Evolutionary conservation across 2,888 invertebrate genomes (phyloP), one percentile per base, ranked within the genome.

Genomic region (Tortricodes alternella): DNA sequence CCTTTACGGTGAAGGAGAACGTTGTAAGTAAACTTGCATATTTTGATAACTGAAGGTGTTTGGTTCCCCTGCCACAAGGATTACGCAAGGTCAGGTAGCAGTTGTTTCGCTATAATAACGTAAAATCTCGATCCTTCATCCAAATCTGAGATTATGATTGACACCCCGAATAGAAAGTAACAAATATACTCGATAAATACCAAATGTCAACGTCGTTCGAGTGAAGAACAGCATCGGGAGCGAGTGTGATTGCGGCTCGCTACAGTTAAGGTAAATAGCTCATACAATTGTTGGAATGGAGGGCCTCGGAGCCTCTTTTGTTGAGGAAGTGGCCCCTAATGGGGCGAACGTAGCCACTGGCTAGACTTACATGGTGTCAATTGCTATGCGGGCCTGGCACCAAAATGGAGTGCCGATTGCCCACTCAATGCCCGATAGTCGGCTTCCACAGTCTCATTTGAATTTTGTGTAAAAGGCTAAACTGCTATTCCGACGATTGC

Each of bases 251-350:
- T 87, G 84, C 78, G 72, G 74, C 73, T 70, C 70, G 71, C 71
- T 78, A 84, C 89, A 81, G 88, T 89, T 89, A 90, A 89, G 89
- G 89, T 85, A 90, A 90, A 90, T 89, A 89, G 89, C 87, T 89
- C 89, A 88, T 89, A 89, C 88, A 89, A 89, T 90, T 84, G 89
- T 85, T 82, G 76, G 83, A 86, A 86, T 85, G 80, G 83, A 80
- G 80, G 81, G 77, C 78, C 11, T 78, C 74, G 69, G 68, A 77
- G 82, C 85, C 82, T 80, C 88, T 85, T 88, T 89, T 89, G 89
- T 89, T 85, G 79, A 82, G 87, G 87, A 87, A 87, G 84, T 83
- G 78, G 77, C 78, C 71, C 74, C 83, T 88, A 88, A 89, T 86
- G 84, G 85, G 77, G 71, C 73, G 67, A 72, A 68, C 72, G 73